phyloP scores from a whole-genome alignment of 2,113 vertebrate genomes.

The Petromus typicus region DNA sequence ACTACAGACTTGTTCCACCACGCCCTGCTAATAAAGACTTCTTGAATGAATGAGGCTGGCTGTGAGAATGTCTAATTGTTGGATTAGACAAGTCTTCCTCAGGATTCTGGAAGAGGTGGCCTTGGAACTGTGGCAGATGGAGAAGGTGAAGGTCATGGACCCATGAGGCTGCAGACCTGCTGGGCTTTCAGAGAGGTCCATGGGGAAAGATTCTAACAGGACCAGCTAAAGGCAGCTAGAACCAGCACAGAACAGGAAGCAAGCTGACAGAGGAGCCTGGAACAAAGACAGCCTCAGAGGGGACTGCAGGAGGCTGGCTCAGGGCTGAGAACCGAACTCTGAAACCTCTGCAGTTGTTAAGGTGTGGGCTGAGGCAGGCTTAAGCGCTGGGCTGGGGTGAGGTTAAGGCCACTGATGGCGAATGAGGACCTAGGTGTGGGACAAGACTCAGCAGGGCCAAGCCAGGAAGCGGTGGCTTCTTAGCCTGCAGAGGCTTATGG shows the following conservation, averaged over 20 bases:
- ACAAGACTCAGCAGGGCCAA: not conserved
- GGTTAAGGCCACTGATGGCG: not conserved
- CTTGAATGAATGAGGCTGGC: not conserved
- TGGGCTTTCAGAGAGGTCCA: not conserved
- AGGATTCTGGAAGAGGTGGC: not conserved
- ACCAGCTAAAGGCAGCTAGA: not conserved
- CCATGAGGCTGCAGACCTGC: not conserved
- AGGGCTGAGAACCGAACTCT: not conserved
- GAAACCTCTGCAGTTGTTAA: not conserved
- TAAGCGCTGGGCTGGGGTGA: not conserved
- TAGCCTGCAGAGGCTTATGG: not conserved
- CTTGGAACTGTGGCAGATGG: conserved; percentile 15
- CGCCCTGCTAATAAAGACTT: not conserved
- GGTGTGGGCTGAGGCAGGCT: not conserved
- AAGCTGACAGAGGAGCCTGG: not conserved
- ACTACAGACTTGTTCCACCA: too few species aligned
- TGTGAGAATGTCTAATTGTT: not conserved
- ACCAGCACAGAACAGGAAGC: not conserved
- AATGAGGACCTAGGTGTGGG: not conserved
- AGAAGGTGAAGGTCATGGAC: not conserved
- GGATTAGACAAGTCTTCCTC: not conserved
- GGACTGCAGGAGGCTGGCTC: not conserved
- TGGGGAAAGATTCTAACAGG: not conserved
- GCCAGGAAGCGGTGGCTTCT: not conserved
- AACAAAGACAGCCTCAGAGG: not conserved